phyloP scores from a whole-genome alignment of 2,113 vertebrate species.

The Podarcis raffonei region DNA sequence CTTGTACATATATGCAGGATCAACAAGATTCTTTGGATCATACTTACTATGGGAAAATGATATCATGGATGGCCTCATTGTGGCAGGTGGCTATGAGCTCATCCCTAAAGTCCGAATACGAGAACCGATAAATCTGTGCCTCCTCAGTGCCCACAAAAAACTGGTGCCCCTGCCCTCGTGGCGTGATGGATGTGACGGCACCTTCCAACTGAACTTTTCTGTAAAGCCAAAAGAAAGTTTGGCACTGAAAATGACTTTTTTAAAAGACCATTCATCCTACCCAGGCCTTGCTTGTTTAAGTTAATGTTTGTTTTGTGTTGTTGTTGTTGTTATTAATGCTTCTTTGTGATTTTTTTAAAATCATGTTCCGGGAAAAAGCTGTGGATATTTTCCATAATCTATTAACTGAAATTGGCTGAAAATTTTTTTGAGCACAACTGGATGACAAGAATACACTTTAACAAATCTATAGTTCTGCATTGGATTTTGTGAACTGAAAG shows the following conservation, averaged over 20 bases:
- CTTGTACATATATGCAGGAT: background rate
- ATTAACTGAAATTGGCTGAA: background rate
- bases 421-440: background rate
- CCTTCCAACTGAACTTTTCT: constrained; percentile 85
- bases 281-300: accelerated
- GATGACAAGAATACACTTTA: background rate
- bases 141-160: constrained; percentile 84
- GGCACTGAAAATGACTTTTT: background rate
- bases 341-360: background rate
- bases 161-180: constrained; percentile 81
- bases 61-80: constrained; percentile 75
- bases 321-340: background rate
- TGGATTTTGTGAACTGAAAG: background rate
- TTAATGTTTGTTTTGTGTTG: background rate
- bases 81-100: constrained; percentile 84
- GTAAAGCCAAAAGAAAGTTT: constrained; percentile 42
- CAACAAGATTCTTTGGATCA: background rate
- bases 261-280: background rate
- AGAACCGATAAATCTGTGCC: constrained; percentile 81
- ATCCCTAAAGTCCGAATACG: constrained; percentile 79
- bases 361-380: background rate
- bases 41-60: constrained; percentile 85
- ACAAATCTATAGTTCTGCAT: background rate
- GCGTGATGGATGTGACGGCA: constrained; percentile 82
- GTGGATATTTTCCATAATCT: background rate